Conservation (phyloP, 2,797 vertebrate genomes). For the Megaceryle alcyon region DNA sequence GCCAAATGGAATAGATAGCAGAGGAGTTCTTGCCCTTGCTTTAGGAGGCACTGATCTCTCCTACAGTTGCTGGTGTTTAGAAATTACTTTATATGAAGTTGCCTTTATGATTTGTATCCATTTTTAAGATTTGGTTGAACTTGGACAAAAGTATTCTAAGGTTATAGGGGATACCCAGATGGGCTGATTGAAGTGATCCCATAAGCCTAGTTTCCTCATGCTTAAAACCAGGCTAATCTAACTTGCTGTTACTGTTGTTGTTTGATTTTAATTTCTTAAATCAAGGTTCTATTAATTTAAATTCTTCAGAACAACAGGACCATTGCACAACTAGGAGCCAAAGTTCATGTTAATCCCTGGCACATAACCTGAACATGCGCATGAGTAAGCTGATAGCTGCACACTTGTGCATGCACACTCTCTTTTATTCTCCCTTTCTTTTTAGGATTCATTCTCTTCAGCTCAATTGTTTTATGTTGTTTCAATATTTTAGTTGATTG, state of each 20-base stretch:
- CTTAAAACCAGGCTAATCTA: background rate
- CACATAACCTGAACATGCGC: background rate
- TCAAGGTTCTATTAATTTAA: background rate
- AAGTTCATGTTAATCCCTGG: background rate
- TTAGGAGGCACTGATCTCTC: background rate
- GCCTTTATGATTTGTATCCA: background rate
- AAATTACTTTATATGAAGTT: background rate
- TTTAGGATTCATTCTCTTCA: slow-evolving; percentile 8
- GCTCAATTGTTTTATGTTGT: background rate
- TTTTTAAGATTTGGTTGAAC: background rate
- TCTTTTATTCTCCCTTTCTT: background rate
- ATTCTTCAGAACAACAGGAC: background rate
- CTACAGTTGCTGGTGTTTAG: background rate
- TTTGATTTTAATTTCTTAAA: background rate
- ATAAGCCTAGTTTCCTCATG: background rate
- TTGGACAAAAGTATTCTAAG: background rate
- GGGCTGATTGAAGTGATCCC: background rate
- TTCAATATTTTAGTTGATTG: slow-evolving; percentile 61
- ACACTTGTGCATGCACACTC: background rate
- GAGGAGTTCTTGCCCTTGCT: background rate
- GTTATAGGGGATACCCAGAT: background rate
- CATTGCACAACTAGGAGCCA: background rate
- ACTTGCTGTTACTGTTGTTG: background rate
- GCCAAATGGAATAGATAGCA: background rate
- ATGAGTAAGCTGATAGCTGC: background rate